phyloP scores from a whole-genome alignment of 2,797 vertebrate genomes.

The Sphenodon punctatus region DNA sequence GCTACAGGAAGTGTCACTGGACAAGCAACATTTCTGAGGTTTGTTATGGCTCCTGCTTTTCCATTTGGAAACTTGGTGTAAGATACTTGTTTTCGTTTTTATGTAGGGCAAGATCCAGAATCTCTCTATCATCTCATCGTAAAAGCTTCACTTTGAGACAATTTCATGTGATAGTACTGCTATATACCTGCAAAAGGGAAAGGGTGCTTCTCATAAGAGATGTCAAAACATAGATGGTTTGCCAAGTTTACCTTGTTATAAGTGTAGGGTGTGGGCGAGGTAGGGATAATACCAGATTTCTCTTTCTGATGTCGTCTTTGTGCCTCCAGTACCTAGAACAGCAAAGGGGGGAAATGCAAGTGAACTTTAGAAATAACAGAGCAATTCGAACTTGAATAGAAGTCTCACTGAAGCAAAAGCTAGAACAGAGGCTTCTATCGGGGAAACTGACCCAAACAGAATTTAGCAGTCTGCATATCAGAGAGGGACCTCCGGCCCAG shows the following conservation, averaged over 20 bases:
- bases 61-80: neutral
- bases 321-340: slow-evolving; percentile 93
- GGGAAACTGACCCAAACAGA: neutral
- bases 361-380: neutral
- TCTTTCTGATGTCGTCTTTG: slow-evolving; percentile 99
- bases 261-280: slow-evolving; percentile 98
- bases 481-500: too few species aligned
- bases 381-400: neutral
- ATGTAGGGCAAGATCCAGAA: neutral
- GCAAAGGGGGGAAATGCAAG: neutral
- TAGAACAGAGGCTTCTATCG: too few species aligned
- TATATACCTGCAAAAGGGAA: neutral
- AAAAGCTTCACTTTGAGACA: neutral
- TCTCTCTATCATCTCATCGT: neutral
- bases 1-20: neutral
- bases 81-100: neutral
- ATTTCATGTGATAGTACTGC: neutral
- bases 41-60: neutral
- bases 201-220: neutral
- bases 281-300: slow-evolving; percentile 99
- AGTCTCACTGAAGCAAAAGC: neutral
- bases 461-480: too few species aligned
- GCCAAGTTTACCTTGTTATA: slow-evolving; percentile 90
- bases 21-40: neutral
- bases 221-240: neutral